phyloP scores from a whole-genome alignment of 2,797 vertebrate species.

The Acanthornis magna region DNA sequence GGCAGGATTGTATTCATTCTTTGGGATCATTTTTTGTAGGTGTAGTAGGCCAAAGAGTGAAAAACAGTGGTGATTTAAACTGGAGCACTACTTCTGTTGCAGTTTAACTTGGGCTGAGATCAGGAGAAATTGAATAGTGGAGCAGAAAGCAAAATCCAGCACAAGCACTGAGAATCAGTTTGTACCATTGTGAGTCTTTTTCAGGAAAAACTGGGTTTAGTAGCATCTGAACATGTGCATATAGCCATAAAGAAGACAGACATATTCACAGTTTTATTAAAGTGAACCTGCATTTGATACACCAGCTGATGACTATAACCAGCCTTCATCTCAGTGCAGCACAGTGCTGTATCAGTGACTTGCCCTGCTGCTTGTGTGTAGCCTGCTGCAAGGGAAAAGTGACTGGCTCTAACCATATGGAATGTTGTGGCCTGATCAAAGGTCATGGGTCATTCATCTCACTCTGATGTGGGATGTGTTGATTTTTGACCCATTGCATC shows the following conservation, averaged over 20 bases:
- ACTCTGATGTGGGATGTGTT: slow-evolving; percentile 1
- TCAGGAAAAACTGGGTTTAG: background rate
- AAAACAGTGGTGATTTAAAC: background rate
- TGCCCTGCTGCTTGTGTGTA: background rate
- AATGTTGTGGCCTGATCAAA: background rate
- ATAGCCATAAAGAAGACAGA: background rate
- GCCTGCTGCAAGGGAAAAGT: background rate
- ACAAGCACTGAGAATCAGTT: background rate
- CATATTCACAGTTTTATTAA: background rate
- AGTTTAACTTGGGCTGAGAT: background rate
- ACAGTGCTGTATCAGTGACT: background rate
- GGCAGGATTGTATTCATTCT: background rate
- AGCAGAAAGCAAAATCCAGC: background rate
- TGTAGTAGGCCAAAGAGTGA: background rate
- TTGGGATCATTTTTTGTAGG: background rate
- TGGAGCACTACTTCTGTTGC: background rate
- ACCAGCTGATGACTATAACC: background rate
- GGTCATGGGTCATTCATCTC: background rate
- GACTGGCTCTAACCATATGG: background rate
- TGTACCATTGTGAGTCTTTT: background rate
- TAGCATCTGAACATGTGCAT: background rate
- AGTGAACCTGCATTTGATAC: background rate
- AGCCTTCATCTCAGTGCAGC: background rate
- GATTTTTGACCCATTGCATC: background rate
- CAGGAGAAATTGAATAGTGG: background rate